These are phyloP conservation scores for Pollenia amentaria DNA, from an alignment of 2,888 invertebrate species.

Conservation along the genomic window DNA sequence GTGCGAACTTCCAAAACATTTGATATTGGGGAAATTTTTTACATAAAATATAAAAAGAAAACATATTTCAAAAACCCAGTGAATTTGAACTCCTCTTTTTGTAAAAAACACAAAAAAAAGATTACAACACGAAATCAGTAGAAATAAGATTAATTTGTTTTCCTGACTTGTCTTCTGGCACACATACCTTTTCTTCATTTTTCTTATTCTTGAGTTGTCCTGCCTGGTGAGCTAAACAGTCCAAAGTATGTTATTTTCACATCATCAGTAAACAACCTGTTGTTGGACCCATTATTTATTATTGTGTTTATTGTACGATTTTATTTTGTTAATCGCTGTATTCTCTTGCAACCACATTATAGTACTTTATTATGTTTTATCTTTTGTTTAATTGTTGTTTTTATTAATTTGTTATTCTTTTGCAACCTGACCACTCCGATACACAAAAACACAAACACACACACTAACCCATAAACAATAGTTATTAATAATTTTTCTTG, in stretches of 20 bases:
- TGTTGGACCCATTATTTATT: constrained; percentile 75
- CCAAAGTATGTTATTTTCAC: constrained; percentile 73
- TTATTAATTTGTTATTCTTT: constrained; percentile 48
- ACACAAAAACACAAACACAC: constrained; percentile 12
- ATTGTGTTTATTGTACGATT: constrained; percentile 45
- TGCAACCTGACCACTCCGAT: constrained; percentile 44
- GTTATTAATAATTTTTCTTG: constrained; percentile 70
- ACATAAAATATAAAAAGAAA: constrained; percentile 44
- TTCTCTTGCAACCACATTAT: not conserved
- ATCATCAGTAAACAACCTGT: constrained; percentile 78
- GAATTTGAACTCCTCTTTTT: constrained; percentile 53
- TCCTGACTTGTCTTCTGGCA: constrained; percentile 70
- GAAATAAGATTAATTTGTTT: constrained; percentile 77
- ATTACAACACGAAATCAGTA: constrained; percentile 63
- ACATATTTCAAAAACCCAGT: constrained; percentile 48
- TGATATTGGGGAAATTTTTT: constrained; percentile 54
- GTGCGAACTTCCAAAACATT: constrained; percentile 57
- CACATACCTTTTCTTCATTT: constrained; percentile 29
- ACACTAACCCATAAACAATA: constrained; percentile 47
- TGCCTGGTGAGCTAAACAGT: constrained; percentile 50
- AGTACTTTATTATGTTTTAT: constrained; percentile 33
- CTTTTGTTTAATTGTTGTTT: constrained; percentile 72
- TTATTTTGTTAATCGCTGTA: constrained; percentile 34
- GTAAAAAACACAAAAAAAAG: constrained; percentile 20
- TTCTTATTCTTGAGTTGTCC: constrained; percentile 42